phyloP scores from a whole-genome alignment of 2,113 vertebrate genomes.

The chimpanzee (Pan troglodytes) region NHGRI_mPanTro3-v2.1_pri NC_072411.2:74660501-74661000 shows the following conservation, averaged over 20 bases:
- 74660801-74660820: not conserved
- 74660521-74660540: slow-evolving; percentile 44
- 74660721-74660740: slow-evolving; percentile 40
- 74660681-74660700: slow-evolving; percentile 44
- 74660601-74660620: slow-evolving; percentile 52
- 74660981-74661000: not conserved
- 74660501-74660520: not conserved
- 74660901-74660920: not conserved
- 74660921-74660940: not conserved
- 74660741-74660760: not conserved
- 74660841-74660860: not conserved
- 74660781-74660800: not conserved
- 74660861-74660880: not conserved
- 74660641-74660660: slow-evolving; percentile 48
- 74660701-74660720: slow-evolving; percentile 39
- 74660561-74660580: slow-evolving; percentile 42
- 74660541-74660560: not conserved
- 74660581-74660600: slow-evolving; percentile 60
- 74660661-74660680: slow-evolving; percentile 46
- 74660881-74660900: not conserved
- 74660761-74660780: slow-evolving; percentile 15
- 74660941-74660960: not conserved
- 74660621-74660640: slow-evolving; percentile 59
- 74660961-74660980: not conserved
- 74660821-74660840: slow-evolving; percentile 26